Evolutionary conservation across 2,888 invertebrate genomes (phyloP), one percentile per base, ranked within the genome.

Genomic region (Morpho deidamia): DNA sequence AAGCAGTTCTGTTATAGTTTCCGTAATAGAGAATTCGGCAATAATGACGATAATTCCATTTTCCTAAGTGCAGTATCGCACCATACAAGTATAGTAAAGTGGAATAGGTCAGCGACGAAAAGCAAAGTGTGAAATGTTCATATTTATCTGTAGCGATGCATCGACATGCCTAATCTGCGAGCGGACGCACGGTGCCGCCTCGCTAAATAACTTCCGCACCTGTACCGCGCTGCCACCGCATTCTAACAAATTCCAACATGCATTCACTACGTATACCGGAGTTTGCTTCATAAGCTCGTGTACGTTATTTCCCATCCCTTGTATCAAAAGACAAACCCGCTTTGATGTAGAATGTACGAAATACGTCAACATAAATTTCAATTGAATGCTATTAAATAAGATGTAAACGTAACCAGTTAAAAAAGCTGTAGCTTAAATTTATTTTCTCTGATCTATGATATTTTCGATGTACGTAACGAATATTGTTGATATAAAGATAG

Each of bases 161-260:
- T 57, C 58, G 47, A 47, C 57, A 55, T 59, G 59, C 70, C 74
- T 76, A 82, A 81, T 83, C 81, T 74, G 69, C 60, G 64, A 64
- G 63, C 70, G 70, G 71, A 71, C 62, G 67, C 57, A 60, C 54
- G 56, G 71, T 69, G 74, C 69, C 71, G 72, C 67, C 69, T 64
- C 69, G 69, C 71, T 78, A 81, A 83, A 85, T 81, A 81, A 75
- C 82, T 83, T 85, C 85, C 85, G 81, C 62, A 62, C 34, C 53
- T 54, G 53, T 38, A 52, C 51, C 63, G 48, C 51, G 56, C 52
- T 40, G 43, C 51, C 43, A 35, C 48, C 53, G 53, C 50, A 65
- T 62, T 67, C 66, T 70, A 66, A 69, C 64, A 71, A 67, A 68
- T 72, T 68, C 68, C 65, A 53, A 59, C 48, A 42, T 53, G 42